Evolutionary conservation across 2,888 invertebrate species (phyloP).

Genomic region (Tetragnatha montana): DNA sequence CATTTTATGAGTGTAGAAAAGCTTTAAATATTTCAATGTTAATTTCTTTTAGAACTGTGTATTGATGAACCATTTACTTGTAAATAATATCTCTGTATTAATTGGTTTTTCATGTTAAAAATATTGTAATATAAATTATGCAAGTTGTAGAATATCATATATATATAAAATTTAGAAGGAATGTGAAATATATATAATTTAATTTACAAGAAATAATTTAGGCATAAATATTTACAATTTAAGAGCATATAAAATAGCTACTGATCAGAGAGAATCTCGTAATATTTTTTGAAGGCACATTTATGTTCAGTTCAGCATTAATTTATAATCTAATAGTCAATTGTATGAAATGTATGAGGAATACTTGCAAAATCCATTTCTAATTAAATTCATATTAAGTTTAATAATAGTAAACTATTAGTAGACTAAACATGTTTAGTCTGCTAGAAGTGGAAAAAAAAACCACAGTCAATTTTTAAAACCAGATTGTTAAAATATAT

Average conservation of each 20-base stretch:
- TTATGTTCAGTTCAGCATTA: slow-evolving; percentile 6
- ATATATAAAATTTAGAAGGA: slow-evolving; percentile 2
- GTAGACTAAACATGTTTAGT: too few species aligned
- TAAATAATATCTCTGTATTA: too few species aligned
- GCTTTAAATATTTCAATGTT: too few species aligned
- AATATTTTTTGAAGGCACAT: slow-evolving; percentile 55
- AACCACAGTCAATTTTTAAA: too few species aligned
- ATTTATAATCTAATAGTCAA: neutral
- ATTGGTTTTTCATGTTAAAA: too few species aligned
- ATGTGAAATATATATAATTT: slow-evolving; percentile 16
- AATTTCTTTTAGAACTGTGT: too few species aligned
- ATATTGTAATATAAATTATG: neutral
- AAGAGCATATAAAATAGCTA: slow-evolving; percentile 55
- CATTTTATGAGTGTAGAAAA: too few species aligned
- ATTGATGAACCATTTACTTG: too few species aligned
- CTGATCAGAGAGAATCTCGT: slow-evolving; percentile 14
- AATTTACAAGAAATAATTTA: slow-evolving; percentile 6
- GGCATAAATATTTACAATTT: slow-evolving; percentile 36
- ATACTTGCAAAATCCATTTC: neutral
- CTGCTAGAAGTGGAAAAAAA: too few species aligned
- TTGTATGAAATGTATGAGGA: slow-evolving; percentile 2
- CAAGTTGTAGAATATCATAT: neutral
- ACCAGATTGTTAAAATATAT: too few species aligned
- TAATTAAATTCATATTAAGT: neutral
- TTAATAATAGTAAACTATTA: neutral